Evolutionary conservation across 2,888 invertebrate species (phyloP).

Genomic region (Pardosa pseudoannulata): DNA sequence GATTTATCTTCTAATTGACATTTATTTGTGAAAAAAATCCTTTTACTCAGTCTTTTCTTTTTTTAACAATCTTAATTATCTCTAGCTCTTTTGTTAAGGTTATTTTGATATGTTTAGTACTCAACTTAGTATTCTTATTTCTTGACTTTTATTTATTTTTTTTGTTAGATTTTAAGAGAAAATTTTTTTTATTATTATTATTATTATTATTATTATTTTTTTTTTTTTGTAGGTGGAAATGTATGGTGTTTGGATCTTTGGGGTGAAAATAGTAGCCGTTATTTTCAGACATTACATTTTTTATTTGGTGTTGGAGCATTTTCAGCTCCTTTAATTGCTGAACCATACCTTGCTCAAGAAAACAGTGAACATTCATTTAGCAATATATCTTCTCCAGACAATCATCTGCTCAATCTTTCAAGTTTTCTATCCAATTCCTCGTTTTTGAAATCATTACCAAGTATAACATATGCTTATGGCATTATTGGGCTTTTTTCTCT

Average conservation of each 20-base stretch:
- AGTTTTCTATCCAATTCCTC: neutral
- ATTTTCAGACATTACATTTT: conserved; percentile 79
- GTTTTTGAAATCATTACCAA: neutral
- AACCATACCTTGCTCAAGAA: conserved; percentile 77
- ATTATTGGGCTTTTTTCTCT: conserved; percentile 46
- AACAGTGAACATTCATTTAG: neutral
- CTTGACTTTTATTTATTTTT: too few species aligned
- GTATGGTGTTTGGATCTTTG: conserved; percentile 77
- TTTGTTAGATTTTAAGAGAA: too few species aligned
- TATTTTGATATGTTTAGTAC: too few species aligned
- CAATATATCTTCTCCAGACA: neutral
- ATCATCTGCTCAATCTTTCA: neutral
- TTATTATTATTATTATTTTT: neutral
- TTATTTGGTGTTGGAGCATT: conserved; percentile 79
- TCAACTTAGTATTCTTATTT: too few species aligned
- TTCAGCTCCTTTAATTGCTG: conserved; percentile 78
- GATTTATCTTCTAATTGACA: too few species aligned
- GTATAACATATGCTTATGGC: conserved; percentile 49
- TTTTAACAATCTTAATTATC: too few species aligned
- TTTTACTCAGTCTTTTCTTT: too few species aligned
- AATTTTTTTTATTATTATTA: too few species aligned
- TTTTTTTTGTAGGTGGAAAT: conserved; percentile 77
- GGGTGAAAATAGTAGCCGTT: conserved; percentile 77
- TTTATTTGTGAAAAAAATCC: too few species aligned
- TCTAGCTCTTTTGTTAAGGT: too few species aligned